Conservation (phyloP, 2,113 vertebrate genomes). For the Carassius auratus region DNA sequence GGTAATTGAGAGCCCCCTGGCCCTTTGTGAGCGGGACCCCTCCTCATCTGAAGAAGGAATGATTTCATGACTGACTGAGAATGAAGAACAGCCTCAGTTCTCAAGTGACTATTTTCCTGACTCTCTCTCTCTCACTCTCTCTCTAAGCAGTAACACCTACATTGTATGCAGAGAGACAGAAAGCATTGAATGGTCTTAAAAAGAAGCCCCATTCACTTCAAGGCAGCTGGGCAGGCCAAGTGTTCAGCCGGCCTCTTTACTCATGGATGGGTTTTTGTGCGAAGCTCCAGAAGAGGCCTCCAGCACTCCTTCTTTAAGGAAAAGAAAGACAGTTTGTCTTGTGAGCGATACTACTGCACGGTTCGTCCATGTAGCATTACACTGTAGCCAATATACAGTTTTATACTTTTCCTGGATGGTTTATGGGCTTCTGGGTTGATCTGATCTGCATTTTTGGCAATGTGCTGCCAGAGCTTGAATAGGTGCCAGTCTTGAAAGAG, state of each 20-base stretch:
- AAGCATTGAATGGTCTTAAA: constrained; percentile 67
- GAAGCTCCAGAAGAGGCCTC: constrained; percentile 66
- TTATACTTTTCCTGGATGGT: constrained; percentile 5
- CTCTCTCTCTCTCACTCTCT: constrained; percentile 51
- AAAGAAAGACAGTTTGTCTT: constrained; percentile 48
- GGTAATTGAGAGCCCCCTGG: constrained; percentile 44
- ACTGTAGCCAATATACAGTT: constrained; percentile 22
- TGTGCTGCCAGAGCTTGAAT: constrained; percentile 51
- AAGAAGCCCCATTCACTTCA: constrained; percentile 72
- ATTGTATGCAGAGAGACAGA: constrained; percentile 69
- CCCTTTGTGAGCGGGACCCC: constrained; percentile 46
- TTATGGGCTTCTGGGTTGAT: constrained; percentile 8
- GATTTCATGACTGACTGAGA: constrained; percentile 63
- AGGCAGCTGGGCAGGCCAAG: constrained; percentile 77
- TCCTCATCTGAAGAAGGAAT: constrained; percentile 20
- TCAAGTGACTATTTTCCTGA: constrained; percentile 47
- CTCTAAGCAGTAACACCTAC: constrained; percentile 72
- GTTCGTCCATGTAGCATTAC: constrained; percentile 16
- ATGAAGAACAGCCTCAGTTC: constrained; percentile 52
- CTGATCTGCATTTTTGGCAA: constrained; percentile 37
- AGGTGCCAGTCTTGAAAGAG: constrained; percentile 51
- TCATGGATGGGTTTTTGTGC: constrained; percentile 80
- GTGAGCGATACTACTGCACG: constrained; percentile 19
- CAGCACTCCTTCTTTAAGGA: constrained; percentile 45
- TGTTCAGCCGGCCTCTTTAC: constrained; percentile 75